Evolutionary conservation across 2,888 invertebrate genomes (phyloP), one percentile per base, ranked within the genome.

Genomic region (Drosophila cognata): DNA sequence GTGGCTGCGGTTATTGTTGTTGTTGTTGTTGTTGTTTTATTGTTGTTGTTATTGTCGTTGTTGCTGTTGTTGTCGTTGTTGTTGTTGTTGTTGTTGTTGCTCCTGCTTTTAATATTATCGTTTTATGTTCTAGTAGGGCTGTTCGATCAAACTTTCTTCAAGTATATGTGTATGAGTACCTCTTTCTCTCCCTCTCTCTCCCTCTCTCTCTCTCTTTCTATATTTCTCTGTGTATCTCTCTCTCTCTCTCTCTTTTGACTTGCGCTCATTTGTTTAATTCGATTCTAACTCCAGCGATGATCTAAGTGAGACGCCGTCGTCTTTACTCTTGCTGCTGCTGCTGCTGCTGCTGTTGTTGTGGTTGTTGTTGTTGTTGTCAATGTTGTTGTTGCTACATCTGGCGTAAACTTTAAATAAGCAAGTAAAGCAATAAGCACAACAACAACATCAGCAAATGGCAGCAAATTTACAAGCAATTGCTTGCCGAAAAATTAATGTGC

Each of bases 201-300:
- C 56, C 13, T 21, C 16, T n/a, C 48, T 31, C 55, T 62, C 16
- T 29, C 21, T 10, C 46, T 13, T 43, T 6, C 10, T 25, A 51
- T 25, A 41, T n/a, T 43, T 48, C 8, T 11, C 50, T 6, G 10
- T 21, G 46, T 25, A 13, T 16, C 36, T 43, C 13, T n/a, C 21
- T 25, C 21, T 43, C 59, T 33, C 11, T 21, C 33, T 18, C 16
- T 58, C 18, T 35, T 46, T 55, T 41, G 63, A 68, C 80, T 74
- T 75, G 69, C 71, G 78, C 77, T 77, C 74, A 75, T 82, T 84
- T 87, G 85, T 72, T 82, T 89, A 88, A 89, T 86, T 88, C 77
- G 79, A 80, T 90, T 87, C 91, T 92, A 91, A 91, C 88, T 91
- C 84, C 84, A 83, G 89, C 91, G 91, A 91, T 91, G 91, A 91